Evolutionary conservation across 2,888 invertebrate genomes (phyloP), one percentile per base, ranked within the genome.

Genomic region (Cheilosia scutellata): DNA sequence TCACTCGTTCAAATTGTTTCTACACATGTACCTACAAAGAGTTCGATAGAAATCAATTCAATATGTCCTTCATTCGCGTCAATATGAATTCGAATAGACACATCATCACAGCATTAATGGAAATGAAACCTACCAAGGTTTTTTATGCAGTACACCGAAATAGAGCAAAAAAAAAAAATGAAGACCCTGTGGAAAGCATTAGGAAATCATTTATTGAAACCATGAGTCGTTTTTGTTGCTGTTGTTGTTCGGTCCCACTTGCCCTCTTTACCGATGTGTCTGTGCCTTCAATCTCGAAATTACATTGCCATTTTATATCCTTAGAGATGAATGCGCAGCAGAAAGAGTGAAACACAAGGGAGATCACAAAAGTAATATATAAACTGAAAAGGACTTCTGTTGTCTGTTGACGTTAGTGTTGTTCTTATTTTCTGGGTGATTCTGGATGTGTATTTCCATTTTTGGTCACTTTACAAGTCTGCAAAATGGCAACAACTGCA

Each of bases 381-480:
- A 42, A 74, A 58, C 62, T 63, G 63, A 31, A 77, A 62, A 44
- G 70, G 47, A 55, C 63, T 66, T 66, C 57, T 75, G 65, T 62
- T 75, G 75, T 80, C 55, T 53, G 70, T n/a, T 68, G 55, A 42
- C 57, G 47, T 62, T 55, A 63, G 83, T 62, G 83, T 57, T 83
- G 57, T 78, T 72, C 47, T 62, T 7, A 25, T 72, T 72, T 66
- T 44, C 65, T 42, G 13, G 44, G 7, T 60, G 79, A 70, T 71
- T 42, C 42, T 60, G 20, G 58, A 44, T 42, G 25, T 51, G 27
- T 27, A 27, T 51, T 66, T 62, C 16, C 71, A 86, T 68, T 84
- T 82, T 68, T 62, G 86, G 82, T 86, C 82, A 86, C 75, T 82
- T 86, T 71, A 58, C 44, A 82, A 82, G 76, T 58, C 82, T 57